Conservation (phyloP, 2,888 invertebrate species). For the Torymus auratus region DNA sequence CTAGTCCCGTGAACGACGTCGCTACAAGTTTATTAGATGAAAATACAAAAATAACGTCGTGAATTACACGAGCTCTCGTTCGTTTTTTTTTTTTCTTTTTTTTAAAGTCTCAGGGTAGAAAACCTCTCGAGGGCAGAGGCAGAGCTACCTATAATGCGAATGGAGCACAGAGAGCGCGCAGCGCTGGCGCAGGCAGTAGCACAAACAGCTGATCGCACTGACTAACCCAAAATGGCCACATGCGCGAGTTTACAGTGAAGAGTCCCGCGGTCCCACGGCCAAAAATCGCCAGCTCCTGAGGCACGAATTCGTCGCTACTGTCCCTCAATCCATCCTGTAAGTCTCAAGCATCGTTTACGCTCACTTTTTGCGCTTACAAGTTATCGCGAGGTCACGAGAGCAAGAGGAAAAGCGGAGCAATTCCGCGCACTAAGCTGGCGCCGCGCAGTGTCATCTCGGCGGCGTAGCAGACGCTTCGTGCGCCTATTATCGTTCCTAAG, state of each 20-base stretch:
- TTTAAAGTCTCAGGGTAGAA: no score
- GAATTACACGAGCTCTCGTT: no score
- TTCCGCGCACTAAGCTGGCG: no score
- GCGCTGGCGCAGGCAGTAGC: background rate
- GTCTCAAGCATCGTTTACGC: conserved; percentile 11
- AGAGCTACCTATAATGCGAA: no score
- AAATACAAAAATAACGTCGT: no score
- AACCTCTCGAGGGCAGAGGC: no score
- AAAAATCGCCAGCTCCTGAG: conserved; percentile 64
- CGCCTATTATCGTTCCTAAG: conserved; percentile 52
- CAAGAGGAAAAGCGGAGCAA: no score
- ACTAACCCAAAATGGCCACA: conserved; percentile 67
- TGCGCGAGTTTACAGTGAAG: conserved; percentile 65
- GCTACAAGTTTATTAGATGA: no score
- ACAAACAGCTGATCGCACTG: conserved; percentile 60
- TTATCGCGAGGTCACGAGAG: no score
- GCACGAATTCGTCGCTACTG: conserved; percentile 62
- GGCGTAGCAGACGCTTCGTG: conserved; percentile 70
- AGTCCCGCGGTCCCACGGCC: conserved; percentile 62
- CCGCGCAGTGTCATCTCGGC: conserved; percentile 68
- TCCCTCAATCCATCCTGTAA: conserved; percentile 64
- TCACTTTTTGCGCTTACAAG: no score
- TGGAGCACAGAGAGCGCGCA: background rate
- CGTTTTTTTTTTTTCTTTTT: no score
- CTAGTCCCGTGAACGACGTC: no score